Evolutionary conservation across 2,797 vertebrate genomes (phyloP).

Genomic region (Novumbra hubbsi): DNA sequence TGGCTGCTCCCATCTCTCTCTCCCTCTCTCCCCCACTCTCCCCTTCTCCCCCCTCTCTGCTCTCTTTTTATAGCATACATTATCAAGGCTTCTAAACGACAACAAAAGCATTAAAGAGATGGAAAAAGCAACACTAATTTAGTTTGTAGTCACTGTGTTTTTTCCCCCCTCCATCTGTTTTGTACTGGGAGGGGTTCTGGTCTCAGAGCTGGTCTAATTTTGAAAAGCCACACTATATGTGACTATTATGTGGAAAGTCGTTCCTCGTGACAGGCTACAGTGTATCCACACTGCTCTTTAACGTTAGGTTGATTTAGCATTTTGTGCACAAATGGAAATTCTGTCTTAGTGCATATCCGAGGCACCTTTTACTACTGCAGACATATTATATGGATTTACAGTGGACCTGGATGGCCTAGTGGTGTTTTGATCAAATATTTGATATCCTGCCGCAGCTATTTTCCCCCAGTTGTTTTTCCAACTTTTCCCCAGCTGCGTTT

Average conservation of each 20-base stretch:
- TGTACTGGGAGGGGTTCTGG: background rate
- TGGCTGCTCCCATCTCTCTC: background rate
- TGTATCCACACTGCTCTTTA: background rate
- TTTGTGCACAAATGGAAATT: constrained; percentile 2
- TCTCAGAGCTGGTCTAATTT: constrained; percentile 2
- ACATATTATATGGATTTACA: constrained; percentile 26
- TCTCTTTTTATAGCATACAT: constrained; percentile 49
- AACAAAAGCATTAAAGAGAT: constrained; percentile 50
- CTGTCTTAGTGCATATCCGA: constrained; percentile 4
- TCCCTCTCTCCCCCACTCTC: background rate
- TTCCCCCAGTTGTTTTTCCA: constrained; percentile 58
- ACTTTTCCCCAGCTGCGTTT: constrained; percentile 53
- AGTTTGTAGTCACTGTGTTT: constrained; percentile 45
- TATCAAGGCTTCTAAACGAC: constrained; percentile 58
- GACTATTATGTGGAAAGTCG: background rate
- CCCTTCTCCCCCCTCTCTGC: background rate
- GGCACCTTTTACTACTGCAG: constrained; percentile 14
- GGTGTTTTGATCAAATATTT: constrained; percentile 22
- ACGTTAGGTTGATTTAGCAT: background rate
- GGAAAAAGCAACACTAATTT: constrained; percentile 51
- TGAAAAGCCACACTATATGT: constrained; percentile 2
- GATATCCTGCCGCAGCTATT: constrained; percentile 45
- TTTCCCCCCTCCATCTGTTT: constrained; percentile 39
- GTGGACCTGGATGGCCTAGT: constrained; percentile 27
- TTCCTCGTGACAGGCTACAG: background rate